Evolutionary conservation across 2,888 invertebrate genomes (phyloP), one percentile per base, ranked within the genome.

Genomic region (Autographa pulchrina): DNA sequence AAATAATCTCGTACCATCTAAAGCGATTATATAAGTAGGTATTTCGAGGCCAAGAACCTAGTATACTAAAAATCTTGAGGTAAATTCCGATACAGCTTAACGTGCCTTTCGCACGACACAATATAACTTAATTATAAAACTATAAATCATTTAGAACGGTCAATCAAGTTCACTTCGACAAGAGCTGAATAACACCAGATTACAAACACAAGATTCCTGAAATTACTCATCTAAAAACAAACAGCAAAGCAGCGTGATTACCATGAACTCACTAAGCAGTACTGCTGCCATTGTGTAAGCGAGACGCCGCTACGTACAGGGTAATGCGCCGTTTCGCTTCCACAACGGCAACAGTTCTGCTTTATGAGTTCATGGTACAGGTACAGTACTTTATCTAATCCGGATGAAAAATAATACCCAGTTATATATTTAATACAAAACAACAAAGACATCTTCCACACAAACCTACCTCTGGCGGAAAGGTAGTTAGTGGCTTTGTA

Each of bases 401-500:
- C 20, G 25, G 13, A 25, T 56, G 13, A 20, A 56, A 56, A 25
- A 56, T 20, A 56, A 56, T 25, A 56, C 20, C 20, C 54, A 48
- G 48, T 54, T 54, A 54, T 20, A 56, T 56, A 56, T 56, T 56
- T 56, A 56, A 56, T 56, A 43, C 58, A 61, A 70, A 70, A 32
- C 65, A 68, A 63, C 65, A 78, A 43, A 63, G 59, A 68, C 58
- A 54, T 54, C 43, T 65, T 62, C 60, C 56, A 60, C 56, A 41
- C 52, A 67, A 64, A 25, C 62, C 63, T 59, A 63, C 31, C 48
- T 66, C 48, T 56, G 32, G 31, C 69, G 65, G 64, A 63, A 68
- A 75, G 79, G 80, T 74, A 83, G 78, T 84, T 79, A 78, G 78
- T 75, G 77, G 82, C 72, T 86, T 85, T 85, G 83, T 80, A 79